A percentile compares a stretch with the other conserved stretches of the same genome.
phyloP scores from a whole-genome alignment of 2,797 vertebrate genomes.

The Sebastes ruberrimus region DNA sequence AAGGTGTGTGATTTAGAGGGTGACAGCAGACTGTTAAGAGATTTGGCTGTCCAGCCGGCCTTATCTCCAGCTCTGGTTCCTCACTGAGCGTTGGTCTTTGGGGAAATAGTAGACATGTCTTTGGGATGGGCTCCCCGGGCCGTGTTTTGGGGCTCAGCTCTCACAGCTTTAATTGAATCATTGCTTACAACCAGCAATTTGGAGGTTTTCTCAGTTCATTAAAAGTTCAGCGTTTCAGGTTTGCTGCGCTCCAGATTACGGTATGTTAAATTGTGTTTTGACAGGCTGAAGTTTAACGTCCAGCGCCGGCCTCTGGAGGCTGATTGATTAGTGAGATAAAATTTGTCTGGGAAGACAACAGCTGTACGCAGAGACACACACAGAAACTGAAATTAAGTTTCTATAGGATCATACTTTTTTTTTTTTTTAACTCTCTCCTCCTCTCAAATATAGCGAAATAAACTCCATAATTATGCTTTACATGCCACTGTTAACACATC shows the following conservation, averaged over 20 bases:
- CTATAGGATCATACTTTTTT: neutral
- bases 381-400: constrained; percentile 27
- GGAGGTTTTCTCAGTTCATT: constrained; percentile 73
- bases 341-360: constrained; percentile 63
- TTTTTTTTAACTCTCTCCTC: neutral
- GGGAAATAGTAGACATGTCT: constrained; percentile 37
- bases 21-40: constrained; percentile 63
- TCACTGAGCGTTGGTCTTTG: constrained; percentile 27
- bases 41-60: constrained; percentile 62
- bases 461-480: neutral
- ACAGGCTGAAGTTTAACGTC: constrained; percentile 75
- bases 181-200: constrained; percentile 72
- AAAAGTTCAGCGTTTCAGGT: constrained; percentile 77
- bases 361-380: constrained; percentile 46
- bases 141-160: constrained; percentile 47
- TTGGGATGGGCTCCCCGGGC: constrained; percentile 43
- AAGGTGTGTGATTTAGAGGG: constrained; percentile 79
- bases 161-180: constrained; percentile 77
- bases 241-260: constrained; percentile 64
- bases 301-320: constrained; percentile 63
- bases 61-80: constrained; percentile 67
- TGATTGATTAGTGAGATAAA: constrained; percentile 76
- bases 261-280: constrained; percentile 76
- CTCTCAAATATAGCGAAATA: neutral
- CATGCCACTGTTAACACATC: constrained; percentile 6